These are phyloP conservation scores for Dermolepida albohirtum DNA, from an alignment of 2,888 invertebrate species.

Conservation along the genomic window DNA sequence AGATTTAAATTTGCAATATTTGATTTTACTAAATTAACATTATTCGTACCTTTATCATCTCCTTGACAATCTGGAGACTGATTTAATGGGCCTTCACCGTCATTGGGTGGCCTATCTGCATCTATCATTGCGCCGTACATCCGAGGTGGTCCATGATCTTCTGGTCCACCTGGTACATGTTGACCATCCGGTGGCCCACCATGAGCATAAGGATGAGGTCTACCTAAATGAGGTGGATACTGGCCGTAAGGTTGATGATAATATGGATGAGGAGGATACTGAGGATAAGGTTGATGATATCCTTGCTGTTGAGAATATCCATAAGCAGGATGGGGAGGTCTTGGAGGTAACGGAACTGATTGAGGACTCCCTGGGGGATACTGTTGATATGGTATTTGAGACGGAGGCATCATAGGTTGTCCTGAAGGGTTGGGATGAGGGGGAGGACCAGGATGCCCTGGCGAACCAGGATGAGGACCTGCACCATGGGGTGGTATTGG, in stretches of 20 bases:
- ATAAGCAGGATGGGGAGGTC: slow-evolving; percentile 69
- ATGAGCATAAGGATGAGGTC: slow-evolving; percentile 65
- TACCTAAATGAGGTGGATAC: slow-evolving; percentile 68
- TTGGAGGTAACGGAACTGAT: slow-evolving; percentile 68
- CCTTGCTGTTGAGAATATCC: slow-evolving; percentile 66
- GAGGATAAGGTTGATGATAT: slow-evolving; percentile 66
- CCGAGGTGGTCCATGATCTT: slow-evolving; percentile 50
- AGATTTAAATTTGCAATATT: not conserved
- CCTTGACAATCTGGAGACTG: slow-evolving; percentile 41
- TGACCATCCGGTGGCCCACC: slow-evolving; percentile 57
- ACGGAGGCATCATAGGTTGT: slow-evolving; percentile 63
- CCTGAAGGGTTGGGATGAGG: slow-evolving; percentile 53
- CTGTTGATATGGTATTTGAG: slow-evolving; percentile 64
- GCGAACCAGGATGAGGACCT: slow-evolving; percentile 43
- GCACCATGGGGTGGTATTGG: slow-evolving; percentile 36
- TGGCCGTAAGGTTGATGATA: slow-evolving; percentile 69
- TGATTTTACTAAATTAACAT: not conserved
- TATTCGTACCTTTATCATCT: slow-evolving; percentile 39
- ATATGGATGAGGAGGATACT: slow-evolving; percentile 66
- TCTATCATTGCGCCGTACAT: slow-evolving; percentile 49
- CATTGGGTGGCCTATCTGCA: slow-evolving; percentile 47
- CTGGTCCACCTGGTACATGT: slow-evolving; percentile 51
- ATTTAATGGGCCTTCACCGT: slow-evolving; percentile 48
- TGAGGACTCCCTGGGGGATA: slow-evolving; percentile 63
- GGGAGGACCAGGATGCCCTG: slow-evolving; percentile 56